A percentile compares a stretch with the other conserved stretches of the same genome.
These are phyloP conservation scores for Prosopocoilus inquinatus DNA, from an alignment of 2,888 invertebrate genomes.

Conservation along the genomic window DNA sequence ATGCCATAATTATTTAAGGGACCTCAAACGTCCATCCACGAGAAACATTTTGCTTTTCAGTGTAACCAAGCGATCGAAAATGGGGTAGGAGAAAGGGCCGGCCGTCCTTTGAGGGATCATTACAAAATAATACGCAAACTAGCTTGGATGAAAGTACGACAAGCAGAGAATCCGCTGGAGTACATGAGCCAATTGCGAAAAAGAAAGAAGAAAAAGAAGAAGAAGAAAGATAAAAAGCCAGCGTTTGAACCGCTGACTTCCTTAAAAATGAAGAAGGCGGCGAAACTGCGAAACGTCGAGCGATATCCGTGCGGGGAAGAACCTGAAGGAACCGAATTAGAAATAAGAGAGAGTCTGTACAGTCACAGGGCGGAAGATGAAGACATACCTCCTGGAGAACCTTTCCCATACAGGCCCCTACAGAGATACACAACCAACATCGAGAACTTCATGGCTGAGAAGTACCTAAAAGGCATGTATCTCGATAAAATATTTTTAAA, in stretches of 20 bases:
- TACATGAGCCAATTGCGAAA: slow-evolving; percentile 31
- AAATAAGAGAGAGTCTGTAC: slow-evolving; percentile 41
- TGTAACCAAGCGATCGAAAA: slow-evolving; percentile 48
- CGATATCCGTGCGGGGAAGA: slow-evolving; percentile 17
- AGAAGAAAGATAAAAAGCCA: slow-evolving; percentile 16
- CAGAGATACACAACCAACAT: slow-evolving; percentile 47
- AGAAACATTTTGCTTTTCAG: slow-evolving; percentile 24
- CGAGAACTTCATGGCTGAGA: slow-evolving; percentile 48
- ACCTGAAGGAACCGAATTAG: slow-evolving; percentile 23
- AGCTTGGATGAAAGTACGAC: slow-evolving; percentile 44
- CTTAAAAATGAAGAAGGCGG: slow-evolving; percentile 21
- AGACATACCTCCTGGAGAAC: slow-evolving; percentile 35
- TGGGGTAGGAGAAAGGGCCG: slow-evolving; percentile 45
- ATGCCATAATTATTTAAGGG: slow-evolving; percentile 11
- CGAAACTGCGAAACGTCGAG: slow-evolving; percentile 8
- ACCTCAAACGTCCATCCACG: not conserved
- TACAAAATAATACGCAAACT: slow-evolving; percentile 46
- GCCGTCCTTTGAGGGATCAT: slow-evolving; percentile 46
- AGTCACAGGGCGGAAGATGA: slow-evolving; percentile 36
- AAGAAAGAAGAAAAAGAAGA: slow-evolving; percentile 34
- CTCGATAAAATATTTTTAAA: slow-evolving; percentile 51
- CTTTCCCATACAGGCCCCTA: slow-evolving; percentile 42
- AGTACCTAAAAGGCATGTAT: slow-evolving; percentile 50
- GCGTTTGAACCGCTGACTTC: slow-evolving; percentile 30
- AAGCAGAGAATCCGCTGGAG: slow-evolving; percentile 36